phyloP scores from a whole-genome alignment of 2,888 invertebrate species.

The Drosophila longiperda region DNA sequence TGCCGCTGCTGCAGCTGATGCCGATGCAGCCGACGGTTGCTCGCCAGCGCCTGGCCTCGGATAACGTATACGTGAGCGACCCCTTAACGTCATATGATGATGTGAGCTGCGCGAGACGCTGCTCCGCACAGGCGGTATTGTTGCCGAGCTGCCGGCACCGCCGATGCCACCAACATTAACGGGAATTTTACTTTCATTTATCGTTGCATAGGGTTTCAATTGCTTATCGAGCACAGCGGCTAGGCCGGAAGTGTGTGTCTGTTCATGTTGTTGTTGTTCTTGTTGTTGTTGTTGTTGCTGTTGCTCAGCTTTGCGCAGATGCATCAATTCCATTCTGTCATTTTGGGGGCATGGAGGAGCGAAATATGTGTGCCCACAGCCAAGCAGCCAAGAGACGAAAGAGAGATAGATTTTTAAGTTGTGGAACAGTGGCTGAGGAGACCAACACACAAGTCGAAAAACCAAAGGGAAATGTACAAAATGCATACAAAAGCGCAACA shows the following conservation, averaged over 20 bases:
- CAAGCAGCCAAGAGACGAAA: conserved; percentile 53
- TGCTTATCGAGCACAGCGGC: conserved; percentile 76
- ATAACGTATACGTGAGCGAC: conserved; percentile 84
- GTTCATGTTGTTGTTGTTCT: conserved; percentile 54
- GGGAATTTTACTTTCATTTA: conserved; percentile 84
- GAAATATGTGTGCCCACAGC: conserved; percentile 43
- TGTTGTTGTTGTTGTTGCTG: conserved; percentile 60
- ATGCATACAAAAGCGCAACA: conserved; percentile 4
- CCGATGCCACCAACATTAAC: conserved; percentile 51
- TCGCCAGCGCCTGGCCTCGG: conserved; percentile 63
- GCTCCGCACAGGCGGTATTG: conserved; percentile 70
- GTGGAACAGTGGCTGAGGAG: conserved; percentile 18
- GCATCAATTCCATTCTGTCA: conserved; percentile 83
- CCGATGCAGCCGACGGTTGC: conserved; percentile 9
- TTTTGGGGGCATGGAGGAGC: conserved; percentile 9
- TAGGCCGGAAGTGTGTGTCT: conserved; percentile 7
- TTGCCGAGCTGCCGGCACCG: conserved; percentile 69
- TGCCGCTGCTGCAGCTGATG: conserved; percentile 17
- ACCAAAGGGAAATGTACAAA: background rate
- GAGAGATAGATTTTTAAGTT: conserved; percentile 30
- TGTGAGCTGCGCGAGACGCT: conserved; percentile 78
- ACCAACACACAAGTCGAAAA: conserved; percentile 13
- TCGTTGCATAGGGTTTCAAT: conserved; percentile 79
- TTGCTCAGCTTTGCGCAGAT: conserved; percentile 83
- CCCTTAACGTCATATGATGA: conserved; percentile 84